Base-by-base conservation (phyloP, 2,797 vertebrate genomes). In the Neosilurus hyrtlii region DNA sequence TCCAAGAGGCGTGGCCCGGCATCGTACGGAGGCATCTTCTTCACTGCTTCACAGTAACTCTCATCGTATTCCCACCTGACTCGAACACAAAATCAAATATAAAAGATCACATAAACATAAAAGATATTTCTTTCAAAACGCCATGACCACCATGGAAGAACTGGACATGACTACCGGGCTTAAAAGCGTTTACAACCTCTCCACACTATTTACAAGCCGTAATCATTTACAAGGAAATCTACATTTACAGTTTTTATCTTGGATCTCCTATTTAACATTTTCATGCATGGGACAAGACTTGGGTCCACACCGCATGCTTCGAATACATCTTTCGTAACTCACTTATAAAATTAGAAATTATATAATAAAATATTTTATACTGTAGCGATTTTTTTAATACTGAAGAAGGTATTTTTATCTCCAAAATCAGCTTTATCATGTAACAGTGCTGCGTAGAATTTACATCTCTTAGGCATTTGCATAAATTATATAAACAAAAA, bases 41-140 rank as follows among this genome's bases (percentile, higher is more conserved):
- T 99, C 83, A 99, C 97, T 0, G 97, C 98, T 4, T 99, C 97
- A 0, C 98, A 99, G 90, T 99, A 99, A 88, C 97, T 98, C 86
- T 99, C 97, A 0, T 99, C 98, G 0, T 99, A 99, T 89, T 99
- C 98, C 97, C 98, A 99, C 90, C 98, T 99, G 87, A 62, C 5
- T 79, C 20, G 67, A 7, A 86, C 18, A 78, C 11, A 74, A 49
- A 75, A 0, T 51, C 22, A 52, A 2, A 43, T 4, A 30, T 22
- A 75, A 24, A 61, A n/a, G 63, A 51, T 10, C 77, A 51, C 68
- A 63, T 5, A 1, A 20, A 62, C 10, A 74, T 49, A 70, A 54
- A 18, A 35, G 1, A 35, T 15, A 35, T 35, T 30, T 16, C 7
- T 26, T 11, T 26, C 1, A 14, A 63, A 24, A 26, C 24, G 14